A percentile compares a stretch with the other conserved stretches of the same genome.
Evolutionary conservation across 2,888 invertebrate species (phyloP).

Genomic region (Agrotis ipsilon): DNA sequence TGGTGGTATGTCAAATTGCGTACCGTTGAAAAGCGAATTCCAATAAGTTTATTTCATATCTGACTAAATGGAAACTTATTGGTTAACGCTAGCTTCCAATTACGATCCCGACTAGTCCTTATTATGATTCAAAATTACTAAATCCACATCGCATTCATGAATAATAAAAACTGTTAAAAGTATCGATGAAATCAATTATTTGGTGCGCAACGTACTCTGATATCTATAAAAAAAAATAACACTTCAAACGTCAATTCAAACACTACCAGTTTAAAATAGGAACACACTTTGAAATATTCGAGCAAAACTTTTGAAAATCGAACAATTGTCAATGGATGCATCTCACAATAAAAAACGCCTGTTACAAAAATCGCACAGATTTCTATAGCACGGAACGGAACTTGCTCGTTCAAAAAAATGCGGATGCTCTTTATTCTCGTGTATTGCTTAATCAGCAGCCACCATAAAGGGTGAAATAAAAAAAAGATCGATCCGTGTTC

Average conservation of each 20-base stretch:
- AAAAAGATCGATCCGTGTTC: background rate
- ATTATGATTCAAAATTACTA: slow-evolving; percentile 43
- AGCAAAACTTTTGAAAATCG: slow-evolving; percentile 19
- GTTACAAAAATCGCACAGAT: slow-evolving; percentile 28
- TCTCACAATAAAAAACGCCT: slow-evolving; percentile 23
- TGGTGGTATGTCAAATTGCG: slow-evolving; percentile 22
- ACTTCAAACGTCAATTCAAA: background rate
- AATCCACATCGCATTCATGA: slow-evolving; percentile 31
- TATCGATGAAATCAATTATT: slow-evolving; percentile 13
- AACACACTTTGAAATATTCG: background rate
- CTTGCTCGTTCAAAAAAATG: slow-evolving; percentile 30
- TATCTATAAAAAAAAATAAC: background rate
- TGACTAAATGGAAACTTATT: slow-evolving; percentile 5
- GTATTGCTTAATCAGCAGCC: slow-evolving; percentile 34
- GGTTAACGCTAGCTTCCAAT: slow-evolving; percentile 16
- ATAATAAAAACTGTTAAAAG: slow-evolving; percentile 22
- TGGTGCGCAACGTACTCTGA: background rate
- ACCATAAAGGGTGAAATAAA: slow-evolving; percentile 12
- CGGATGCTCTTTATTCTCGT: slow-evolving; percentile 35
- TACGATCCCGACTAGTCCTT: slow-evolving; percentile 13
- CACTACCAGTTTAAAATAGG: slow-evolving; percentile 5
- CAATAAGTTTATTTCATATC: slow-evolving; percentile 26
- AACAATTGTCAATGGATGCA: slow-evolving; percentile 16
- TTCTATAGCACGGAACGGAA: slow-evolving; percentile 28
- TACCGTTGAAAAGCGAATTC: slow-evolving; percentile 7